Conservation (phyloP, 2,888 invertebrate species). For the Trachelus tabidus region DNA sequence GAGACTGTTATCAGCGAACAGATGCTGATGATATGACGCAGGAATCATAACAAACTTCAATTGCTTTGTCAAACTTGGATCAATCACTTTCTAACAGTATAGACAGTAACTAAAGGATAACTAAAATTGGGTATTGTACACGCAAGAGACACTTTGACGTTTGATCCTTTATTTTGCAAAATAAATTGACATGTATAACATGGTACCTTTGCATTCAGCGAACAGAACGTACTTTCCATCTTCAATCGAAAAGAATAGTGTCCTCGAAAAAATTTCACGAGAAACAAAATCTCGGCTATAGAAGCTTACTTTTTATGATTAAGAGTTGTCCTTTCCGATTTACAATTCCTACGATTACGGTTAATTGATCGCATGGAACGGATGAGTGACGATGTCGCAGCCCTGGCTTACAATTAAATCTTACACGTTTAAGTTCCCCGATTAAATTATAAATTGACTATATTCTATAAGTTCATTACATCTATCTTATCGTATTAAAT, state of each 20-base stretch:
- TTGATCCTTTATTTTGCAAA: constrained; percentile 60
- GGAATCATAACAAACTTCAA: background rate
- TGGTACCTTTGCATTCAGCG: constrained; percentile 50
- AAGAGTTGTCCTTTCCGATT: constrained; percentile 19
- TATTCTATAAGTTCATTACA: background rate
- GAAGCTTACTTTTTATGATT: background rate
- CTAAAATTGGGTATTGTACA: background rate
- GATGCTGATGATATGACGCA: too few relatives aligned
- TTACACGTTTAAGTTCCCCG: constrained; percentile 5
- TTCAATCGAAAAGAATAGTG: constrained; percentile 32
- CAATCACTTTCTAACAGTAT: too few relatives aligned
- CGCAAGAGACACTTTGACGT: background rate
- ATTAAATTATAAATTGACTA: constrained; percentile 2
- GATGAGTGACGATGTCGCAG: constrained; percentile 41
- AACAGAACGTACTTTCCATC: constrained; percentile 47
- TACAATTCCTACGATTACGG: constrained; percentile 38
- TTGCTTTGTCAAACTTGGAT: too few relatives aligned
- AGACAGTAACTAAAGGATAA: too few relatives aligned
- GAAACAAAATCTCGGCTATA: background rate
- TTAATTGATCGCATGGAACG: constrained; percentile 57
- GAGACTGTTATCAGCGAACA: too few relatives aligned
- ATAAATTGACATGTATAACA: constrained; percentile 63
- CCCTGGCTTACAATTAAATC: background rate
- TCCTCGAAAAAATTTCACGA: constrained; percentile 13
- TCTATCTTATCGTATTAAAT: background rate